These are phyloP conservation scores for Cecropterus lyciades DNA, from an alignment of 1,140 invertebrate species.

Conservation along the genomic window DNA sequence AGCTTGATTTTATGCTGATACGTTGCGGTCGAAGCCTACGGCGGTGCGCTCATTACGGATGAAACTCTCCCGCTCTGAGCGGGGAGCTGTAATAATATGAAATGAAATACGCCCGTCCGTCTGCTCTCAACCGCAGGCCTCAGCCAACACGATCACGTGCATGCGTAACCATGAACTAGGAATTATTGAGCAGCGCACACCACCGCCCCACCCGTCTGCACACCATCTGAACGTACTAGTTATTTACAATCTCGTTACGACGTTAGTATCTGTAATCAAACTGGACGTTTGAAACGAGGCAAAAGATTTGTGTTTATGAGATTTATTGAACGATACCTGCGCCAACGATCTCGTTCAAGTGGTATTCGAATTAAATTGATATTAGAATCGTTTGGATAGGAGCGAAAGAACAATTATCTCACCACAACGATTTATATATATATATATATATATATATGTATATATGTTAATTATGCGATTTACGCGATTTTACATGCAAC, in stretches of 20 bases:
- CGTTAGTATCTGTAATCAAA: slow-evolving; percentile 10
- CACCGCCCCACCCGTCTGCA: slow-evolving; percentile 15
- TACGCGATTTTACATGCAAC: too few relatives aligned
- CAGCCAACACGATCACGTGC: slow-evolving; percentile 49
- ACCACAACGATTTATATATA: too few relatives aligned
- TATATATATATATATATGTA: too few relatives aligned
- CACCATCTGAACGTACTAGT: slow-evolving; percentile 2
- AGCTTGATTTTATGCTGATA: slow-evolving; percentile 53
- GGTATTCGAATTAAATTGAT: neutral
- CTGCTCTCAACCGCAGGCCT: slow-evolving; percentile 59
- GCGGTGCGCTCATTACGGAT: slow-evolving; percentile 61
- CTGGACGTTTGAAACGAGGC: slow-evolving; percentile 2
- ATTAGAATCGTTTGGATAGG: too few relatives aligned
- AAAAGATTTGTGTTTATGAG: slow-evolving; percentile 14
- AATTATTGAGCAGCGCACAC: slow-evolving; percentile 42
- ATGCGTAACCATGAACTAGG: slow-evolving; percentile 61
- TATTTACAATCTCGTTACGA: slow-evolving; percentile 14
- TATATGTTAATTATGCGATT: too few relatives aligned
- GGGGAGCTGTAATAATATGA: slow-evolving; percentile 65
- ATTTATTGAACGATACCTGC: slow-evolving; percentile 32
- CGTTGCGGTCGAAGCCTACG: slow-evolving; percentile 58
- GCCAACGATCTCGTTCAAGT: neutral
- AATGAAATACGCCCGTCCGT: slow-evolving; percentile 66
- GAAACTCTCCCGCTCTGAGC: slow-evolving; percentile 55
- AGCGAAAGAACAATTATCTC: neutral